A percentile compares a stretch with the other conserved stretches of the same genome.
These are phyloP conservation scores for Heliconius charithonia DNA, from an alignment of 2,888 invertebrate genomes.

Conservation along the genomic window DNA sequence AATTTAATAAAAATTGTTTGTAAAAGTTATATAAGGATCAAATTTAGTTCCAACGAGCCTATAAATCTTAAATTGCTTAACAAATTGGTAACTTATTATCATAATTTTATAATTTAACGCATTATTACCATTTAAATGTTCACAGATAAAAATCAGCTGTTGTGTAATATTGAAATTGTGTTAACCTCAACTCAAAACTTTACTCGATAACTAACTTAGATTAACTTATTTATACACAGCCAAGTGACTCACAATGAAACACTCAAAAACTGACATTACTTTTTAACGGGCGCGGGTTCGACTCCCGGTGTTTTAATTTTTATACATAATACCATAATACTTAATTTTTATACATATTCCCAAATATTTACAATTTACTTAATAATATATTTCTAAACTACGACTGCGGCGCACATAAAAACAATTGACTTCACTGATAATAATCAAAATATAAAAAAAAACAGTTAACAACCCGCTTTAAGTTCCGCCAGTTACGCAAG, in stretches of 20 bases:
- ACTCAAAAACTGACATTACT: background rate
- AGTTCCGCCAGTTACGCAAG: conserved; percentile 27
- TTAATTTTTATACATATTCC: background rate
- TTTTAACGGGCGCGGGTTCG: background rate
- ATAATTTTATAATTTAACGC: conserved; percentile 21
- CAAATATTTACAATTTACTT: background rate
- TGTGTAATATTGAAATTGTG: background rate
- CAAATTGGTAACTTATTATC: conserved; percentile 11
- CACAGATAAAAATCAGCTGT: conserved; percentile 12
- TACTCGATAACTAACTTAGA: background rate
- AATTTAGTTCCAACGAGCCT: conserved; percentile 4
- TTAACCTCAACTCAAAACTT: background rate
- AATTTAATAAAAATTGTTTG: background rate
- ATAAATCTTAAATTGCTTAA: conserved; percentile 18
- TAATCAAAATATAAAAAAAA: background rate
- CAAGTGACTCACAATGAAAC: too few species aligned
- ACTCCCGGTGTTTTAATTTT: background rate
- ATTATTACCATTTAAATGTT: conserved; percentile 1
- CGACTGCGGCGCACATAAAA: background rate
- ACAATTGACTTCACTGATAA: background rate
- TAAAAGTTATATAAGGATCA: background rate
- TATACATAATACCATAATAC: too few species aligned
- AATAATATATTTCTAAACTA: background rate
- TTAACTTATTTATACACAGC: too few species aligned
- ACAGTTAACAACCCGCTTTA: background rate